These are phyloP conservation scores for Butorides virescens DNA, from an alignment of 2,113 vertebrate species.

Conservation along the genomic window DNA sequence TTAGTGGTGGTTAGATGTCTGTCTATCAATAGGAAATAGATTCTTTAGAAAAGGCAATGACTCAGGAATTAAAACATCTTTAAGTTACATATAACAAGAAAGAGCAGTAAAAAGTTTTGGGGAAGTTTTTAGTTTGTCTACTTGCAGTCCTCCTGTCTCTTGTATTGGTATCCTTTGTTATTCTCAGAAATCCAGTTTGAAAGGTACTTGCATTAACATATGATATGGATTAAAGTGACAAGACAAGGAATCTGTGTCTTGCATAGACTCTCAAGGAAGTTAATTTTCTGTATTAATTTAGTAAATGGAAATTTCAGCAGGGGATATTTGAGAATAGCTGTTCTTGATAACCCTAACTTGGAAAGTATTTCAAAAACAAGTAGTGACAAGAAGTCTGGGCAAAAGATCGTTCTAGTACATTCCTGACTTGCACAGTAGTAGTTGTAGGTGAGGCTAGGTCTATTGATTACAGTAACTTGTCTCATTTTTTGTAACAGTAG, in stretches of 20 bases:
- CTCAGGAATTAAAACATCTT: neutral
- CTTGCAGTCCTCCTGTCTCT: neutral
- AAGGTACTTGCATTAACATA: neutral
- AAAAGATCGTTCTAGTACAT: neutral
- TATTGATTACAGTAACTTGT: neutral
- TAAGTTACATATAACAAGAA: neutral
- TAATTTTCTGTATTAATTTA: neutral
- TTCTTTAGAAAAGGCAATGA: neutral
- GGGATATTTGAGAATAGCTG: neutral
- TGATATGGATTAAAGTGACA: neutral
- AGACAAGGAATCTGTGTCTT: neutral
- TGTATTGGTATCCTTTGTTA: neutral
- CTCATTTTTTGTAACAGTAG: neutral
- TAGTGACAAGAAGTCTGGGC: neutral
- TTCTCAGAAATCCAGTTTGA: neutral
- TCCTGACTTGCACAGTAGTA: neutral
- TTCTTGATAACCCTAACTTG: neutral
- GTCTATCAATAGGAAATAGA: neutral
- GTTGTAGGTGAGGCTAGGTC: neutral
- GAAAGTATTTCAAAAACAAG: neutral
- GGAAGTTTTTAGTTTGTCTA: neutral
- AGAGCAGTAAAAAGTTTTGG: neutral
- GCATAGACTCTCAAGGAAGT: neutral
- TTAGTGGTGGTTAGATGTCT: neutral
- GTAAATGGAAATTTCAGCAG: neutral